phyloP scores from a whole-genome alignment of 1,140 invertebrate species.

The Dufourea novaeangliae region DNA sequence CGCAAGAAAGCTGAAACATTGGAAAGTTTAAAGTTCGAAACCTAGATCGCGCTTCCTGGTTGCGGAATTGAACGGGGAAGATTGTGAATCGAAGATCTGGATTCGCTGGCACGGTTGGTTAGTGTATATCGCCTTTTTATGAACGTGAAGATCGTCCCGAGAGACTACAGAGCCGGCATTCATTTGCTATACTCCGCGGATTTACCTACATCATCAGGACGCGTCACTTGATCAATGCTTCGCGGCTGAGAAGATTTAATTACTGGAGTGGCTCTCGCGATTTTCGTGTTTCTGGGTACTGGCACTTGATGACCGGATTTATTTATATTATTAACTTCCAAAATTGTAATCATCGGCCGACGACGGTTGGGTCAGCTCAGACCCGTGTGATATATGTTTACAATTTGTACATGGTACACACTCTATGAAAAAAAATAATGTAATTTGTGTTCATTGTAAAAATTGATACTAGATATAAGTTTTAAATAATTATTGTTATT shows the following conservation, averaged over 20 bases:
- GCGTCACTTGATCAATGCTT: constrained; percentile 18
- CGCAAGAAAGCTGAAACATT: background rate
- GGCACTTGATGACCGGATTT: background rate
- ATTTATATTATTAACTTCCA: background rate
- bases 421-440: no score
- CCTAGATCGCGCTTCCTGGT: constrained; percentile 12
- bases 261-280: background rate
- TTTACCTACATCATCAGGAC: constrained; percentile 26
- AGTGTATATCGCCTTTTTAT: constrained; percentile 38
- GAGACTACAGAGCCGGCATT: constrained; percentile 49
- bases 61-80: constrained; percentile 15
- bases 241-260: background rate
- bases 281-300: background rate
- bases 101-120: constrained; percentile 15
- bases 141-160: constrained; percentile 2
- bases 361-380: no score
- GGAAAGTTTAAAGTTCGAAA: background rate
- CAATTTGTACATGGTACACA: no score
- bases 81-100: background rate
- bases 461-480: no score
- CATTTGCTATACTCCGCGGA: constrained; percentile 31
- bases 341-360: no score
- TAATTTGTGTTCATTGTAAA: no score
- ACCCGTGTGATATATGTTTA: no score
- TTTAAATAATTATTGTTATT: no score